These are phyloP conservation scores for Phalacrocorax carbo DNA, from an alignment of 2,113 vertebrate genomes.

Conservation along the genomic window DNA sequence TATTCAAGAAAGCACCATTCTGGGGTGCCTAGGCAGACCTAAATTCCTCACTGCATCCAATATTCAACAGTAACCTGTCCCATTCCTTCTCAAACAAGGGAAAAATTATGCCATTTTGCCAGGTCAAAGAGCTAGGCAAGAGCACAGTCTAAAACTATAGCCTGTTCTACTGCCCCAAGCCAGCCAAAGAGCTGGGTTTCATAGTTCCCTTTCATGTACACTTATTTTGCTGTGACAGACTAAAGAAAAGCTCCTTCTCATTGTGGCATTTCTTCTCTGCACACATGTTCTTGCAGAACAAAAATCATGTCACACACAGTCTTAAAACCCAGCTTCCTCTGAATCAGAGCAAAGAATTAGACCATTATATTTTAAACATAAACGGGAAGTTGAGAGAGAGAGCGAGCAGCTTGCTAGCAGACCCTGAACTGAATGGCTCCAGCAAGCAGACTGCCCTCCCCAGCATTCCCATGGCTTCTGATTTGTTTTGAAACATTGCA, in stretches of 20 bases:
- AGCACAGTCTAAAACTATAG: neutral
- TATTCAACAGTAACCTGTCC: neutral
- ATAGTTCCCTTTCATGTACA: neutral
- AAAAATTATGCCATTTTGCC: neutral
- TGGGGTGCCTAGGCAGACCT: neutral
- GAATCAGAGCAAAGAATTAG: conserved; percentile 48
- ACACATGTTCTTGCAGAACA: conserved; percentile 32
- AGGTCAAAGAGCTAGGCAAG: neutral
- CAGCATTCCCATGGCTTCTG: neutral
- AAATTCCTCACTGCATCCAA: neutral
- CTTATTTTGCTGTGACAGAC: neutral
- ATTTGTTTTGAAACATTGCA: neutral
- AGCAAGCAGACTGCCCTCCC: neutral
- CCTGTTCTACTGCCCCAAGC: neutral
- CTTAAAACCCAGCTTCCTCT: conserved; percentile 54
- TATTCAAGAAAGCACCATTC: neutral
- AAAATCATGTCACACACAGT: conserved; percentile 61
- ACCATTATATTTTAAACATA: conserved; percentile 55
- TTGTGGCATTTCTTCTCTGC: conserved; percentile 19
- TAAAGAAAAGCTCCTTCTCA: conserved; percentile 18
- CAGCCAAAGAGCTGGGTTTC: neutral
- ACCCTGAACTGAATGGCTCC: neutral
- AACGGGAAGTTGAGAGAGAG: conserved; percentile 53
- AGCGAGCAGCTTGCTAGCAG: neutral
- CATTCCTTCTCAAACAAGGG: neutral